These are phyloP conservation scores for Palythoa grandiflora DNA, from an alignment of 92 coral and sea anemone genomes.

Conservation along the genomic window DNA sequence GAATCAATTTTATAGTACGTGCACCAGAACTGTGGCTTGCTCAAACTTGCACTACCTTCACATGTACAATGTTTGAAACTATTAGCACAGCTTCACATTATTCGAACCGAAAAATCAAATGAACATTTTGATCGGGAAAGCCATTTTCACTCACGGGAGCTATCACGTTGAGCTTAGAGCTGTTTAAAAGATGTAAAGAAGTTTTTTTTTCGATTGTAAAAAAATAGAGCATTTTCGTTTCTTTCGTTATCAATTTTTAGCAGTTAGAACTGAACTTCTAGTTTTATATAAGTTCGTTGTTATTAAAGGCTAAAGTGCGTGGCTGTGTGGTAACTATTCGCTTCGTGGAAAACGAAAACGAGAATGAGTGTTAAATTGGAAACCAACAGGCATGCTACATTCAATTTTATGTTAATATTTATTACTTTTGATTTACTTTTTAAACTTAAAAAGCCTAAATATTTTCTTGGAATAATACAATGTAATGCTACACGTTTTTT, in stretches of 20 bases:
- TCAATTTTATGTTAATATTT: neutral
- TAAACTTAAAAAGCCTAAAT: neutral
- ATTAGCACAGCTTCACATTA: too few relatives aligned
- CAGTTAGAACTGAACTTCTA: neutral
- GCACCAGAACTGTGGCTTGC: neutral
- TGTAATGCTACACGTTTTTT: too few relatives aligned
- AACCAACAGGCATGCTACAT: neutral
- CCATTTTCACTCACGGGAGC: neutral
- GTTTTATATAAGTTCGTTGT: neutral
- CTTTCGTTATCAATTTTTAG: neutral
- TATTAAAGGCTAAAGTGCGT: neutral
- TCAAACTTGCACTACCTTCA: neutral
- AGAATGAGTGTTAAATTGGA: too few relatives aligned
- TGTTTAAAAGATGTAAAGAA: neutral
- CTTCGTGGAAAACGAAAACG: neutral
- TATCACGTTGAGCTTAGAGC: neutral
- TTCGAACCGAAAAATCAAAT: too few relatives aligned
- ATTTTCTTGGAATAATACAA: too few relatives aligned
- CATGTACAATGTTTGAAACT: too few relatives aligned
- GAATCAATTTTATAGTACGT: neutral
- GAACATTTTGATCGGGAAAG: too few relatives aligned
- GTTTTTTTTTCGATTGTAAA: neutral
- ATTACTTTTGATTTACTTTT: neutral
- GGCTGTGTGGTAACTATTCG: neutral
- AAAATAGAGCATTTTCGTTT: neutral